Percentiles rank a stretch among this genome's conserved stretches.
These are phyloP conservation scores for Belonocnema kinseyi DNA, from an alignment of 1,140 invertebrate genomes.

Conservation along the genomic window DNA sequence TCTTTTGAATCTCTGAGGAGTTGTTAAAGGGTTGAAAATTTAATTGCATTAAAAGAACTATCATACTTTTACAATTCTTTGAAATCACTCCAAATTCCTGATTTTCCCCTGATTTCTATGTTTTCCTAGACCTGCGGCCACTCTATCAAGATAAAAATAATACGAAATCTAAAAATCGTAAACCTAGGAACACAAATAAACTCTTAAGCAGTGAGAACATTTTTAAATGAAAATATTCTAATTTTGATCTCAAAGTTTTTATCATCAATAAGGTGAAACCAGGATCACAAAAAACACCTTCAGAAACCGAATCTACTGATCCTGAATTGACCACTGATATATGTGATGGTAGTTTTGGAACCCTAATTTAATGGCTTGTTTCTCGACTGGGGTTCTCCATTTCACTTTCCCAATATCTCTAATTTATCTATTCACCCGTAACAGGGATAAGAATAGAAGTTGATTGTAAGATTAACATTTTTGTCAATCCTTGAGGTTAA, in stretches of 20 bases:
- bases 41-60: too few relatives aligned
- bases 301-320: conserved; percentile 39
- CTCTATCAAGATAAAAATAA: not conserved
- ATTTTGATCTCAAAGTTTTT: conserved; percentile 56
- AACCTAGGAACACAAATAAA: not conserved
- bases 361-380: conserved; percentile 55
- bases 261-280: conserved; percentile 43
- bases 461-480: too few relatives aligned
- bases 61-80: too few relatives aligned
- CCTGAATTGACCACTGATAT: conserved; percentile 52
- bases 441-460: not conserved
- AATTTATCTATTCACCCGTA: conserved; percentile 17
- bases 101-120: too few relatives aligned
- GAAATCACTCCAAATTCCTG: too few relatives aligned
- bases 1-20: too few relatives aligned
- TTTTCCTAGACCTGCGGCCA: too few relatives aligned
- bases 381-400: conserved; percentile 1
- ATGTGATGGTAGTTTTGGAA: conserved; percentile 47
- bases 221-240: conserved; percentile 46
- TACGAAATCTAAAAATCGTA: conserved; percentile 14
- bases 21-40: too few relatives aligned
- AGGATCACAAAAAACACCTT: conserved; percentile 25
- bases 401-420: too few relatives aligned
- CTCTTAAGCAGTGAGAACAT: conserved; percentile 33
- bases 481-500: too few relatives aligned